phyloP scores from a whole-genome alignment of 2,113 vertebrate species.

The Corythoichthys intestinalis region DNA sequence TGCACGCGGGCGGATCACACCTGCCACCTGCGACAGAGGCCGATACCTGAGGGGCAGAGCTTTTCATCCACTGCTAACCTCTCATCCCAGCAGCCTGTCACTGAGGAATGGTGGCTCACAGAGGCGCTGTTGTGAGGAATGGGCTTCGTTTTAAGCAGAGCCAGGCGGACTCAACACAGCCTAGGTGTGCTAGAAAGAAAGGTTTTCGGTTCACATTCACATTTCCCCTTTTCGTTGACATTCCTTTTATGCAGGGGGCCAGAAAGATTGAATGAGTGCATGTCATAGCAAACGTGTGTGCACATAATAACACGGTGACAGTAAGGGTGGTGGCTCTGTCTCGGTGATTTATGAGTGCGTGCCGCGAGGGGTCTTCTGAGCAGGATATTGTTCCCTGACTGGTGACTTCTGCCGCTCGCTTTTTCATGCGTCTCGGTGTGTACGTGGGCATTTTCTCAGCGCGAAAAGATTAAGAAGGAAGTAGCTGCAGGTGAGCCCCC shows the following conservation, averaged over 20 bases:
- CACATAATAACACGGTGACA: constrained; percentile 63
- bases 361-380: constrained; percentile 73
- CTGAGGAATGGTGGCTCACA: constrained; percentile 67
- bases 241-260: constrained; percentile 26
- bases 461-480: constrained; percentile 58
- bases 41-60: constrained; percentile 29
- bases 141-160: constrained; percentile 48
- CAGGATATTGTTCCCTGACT: constrained; percentile 79
- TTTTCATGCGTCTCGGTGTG: constrained; percentile 29
- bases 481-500: constrained; percentile 68
- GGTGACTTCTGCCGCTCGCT: constrained; percentile 72
- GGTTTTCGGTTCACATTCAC: constrained; percentile 36
- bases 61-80: constrained; percentile 67
- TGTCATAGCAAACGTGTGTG: constrained; percentile 21
- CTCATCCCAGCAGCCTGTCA: constrained; percentile 63
- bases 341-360: constrained; percentile 78
- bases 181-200: constrained; percentile 30
- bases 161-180: constrained; percentile 46
- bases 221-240: constrained; percentile 48
- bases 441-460: constrained; percentile 44
- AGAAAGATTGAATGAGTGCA: constrained; percentile 39
- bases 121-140: constrained; percentile 46
- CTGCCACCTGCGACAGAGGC: constrained; percentile 73
- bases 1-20: constrained; percentile 68
- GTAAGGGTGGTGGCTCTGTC: constrained; percentile 76